These are phyloP conservation scores for Rousettus madagascariensis DNA, from an alignment of 2,797 vertebrate genomes.

Conservation along the genomic window DNA sequence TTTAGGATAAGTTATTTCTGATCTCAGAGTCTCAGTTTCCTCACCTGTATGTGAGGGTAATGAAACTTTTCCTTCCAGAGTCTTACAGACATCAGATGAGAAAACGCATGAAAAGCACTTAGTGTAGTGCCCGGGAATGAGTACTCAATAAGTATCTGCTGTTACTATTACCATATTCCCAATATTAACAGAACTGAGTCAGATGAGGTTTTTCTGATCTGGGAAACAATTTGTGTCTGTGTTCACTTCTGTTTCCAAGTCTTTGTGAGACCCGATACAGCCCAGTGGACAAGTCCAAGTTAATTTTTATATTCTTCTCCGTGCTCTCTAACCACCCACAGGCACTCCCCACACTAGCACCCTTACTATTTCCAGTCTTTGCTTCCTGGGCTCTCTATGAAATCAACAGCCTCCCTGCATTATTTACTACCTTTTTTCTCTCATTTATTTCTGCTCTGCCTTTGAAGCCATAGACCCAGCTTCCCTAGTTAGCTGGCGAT, in stretches of 20 bases:
- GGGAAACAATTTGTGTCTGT: neutral
- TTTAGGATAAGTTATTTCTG: neutral
- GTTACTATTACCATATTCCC: neutral
- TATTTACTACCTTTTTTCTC: neutral
- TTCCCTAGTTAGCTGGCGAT: conserved; percentile 49
- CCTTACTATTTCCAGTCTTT: neutral
- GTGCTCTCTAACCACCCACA: neutral
- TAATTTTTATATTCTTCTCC: neutral
- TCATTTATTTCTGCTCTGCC: neutral
- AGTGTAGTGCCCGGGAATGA: neutral
- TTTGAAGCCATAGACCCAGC: conserved; percentile 22
- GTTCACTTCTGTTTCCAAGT: neutral
- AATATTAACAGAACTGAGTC: neutral
- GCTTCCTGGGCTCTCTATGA: neutral
- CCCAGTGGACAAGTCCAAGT: neutral
- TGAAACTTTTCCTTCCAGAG: neutral
- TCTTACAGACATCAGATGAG: neutral
- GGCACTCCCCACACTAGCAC: neutral
- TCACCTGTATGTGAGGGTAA: neutral
- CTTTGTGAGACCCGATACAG: neutral
- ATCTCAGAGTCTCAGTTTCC: neutral
- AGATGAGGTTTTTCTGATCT: neutral
- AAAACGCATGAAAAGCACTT: neutral
- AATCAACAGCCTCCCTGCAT: neutral
- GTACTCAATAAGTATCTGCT: neutral